A percentile compares a stretch with the other conserved stretches of the same genome.
Conservation (phyloP, 92 coral and sea anemone species). For the Porites lobata region DNA sequence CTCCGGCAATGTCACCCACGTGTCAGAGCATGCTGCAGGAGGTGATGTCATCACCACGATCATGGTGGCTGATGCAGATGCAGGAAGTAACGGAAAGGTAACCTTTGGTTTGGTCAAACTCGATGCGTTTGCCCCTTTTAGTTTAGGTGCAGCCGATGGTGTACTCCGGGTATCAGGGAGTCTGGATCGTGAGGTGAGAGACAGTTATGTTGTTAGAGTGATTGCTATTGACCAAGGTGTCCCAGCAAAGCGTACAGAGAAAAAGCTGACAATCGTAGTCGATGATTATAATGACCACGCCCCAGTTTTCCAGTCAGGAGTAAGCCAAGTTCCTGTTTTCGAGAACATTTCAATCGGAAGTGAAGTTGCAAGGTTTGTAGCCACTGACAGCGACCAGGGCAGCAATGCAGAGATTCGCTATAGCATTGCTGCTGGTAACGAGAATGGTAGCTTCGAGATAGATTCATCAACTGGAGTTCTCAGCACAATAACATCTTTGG, state of each 20-base stretch:
- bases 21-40: constrained; percentile 83
- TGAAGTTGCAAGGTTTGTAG: constrained; percentile 67
- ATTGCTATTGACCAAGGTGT: constrained; percentile 92
- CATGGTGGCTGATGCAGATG: constrained; percentile 84
- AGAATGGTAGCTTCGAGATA: constrained; percentile 76
- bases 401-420: constrained; percentile 87
- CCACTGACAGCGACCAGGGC: constrained; percentile 87
- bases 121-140: constrained; percentile 82
- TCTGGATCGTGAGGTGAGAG: constrained; percentile 85
- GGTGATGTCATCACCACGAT: constrained; percentile 80
- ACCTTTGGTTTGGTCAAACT: constrained; percentile 73
- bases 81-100: constrained; percentile 84
- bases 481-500: constrained; percentile 71
- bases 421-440: constrained; percentile 78
- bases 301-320: constrained; percentile 78
- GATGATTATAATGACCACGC: constrained; percentile 94
- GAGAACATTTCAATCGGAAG: constrained; percentile 88
- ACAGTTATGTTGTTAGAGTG: constrained; percentile 74
- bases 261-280: constrained; percentile 74
- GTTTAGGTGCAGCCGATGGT: constrained; percentile 71
- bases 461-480: constrained; percentile 77
- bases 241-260: constrained; percentile 68
- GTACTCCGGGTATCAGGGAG: constrained; percentile 81
- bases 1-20: constrained; percentile 81
- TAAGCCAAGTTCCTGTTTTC: constrained; percentile 52